phyloP scores from a whole-genome alignment of 2,888 invertebrate genomes.

The Xanthostigma xanthostigma region DNA sequence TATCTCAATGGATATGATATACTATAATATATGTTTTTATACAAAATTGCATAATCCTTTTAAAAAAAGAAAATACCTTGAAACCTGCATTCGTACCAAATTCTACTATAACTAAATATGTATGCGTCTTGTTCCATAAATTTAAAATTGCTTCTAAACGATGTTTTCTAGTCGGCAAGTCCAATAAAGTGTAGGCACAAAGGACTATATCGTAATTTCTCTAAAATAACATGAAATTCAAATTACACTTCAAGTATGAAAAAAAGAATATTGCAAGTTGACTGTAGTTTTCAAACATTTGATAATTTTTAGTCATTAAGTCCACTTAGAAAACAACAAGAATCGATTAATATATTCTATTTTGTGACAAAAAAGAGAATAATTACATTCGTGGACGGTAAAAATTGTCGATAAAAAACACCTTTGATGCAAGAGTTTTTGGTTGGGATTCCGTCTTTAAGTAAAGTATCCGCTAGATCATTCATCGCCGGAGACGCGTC shows the following conservation, averaged over 20 bases:
- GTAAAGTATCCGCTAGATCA: constrained; percentile 56
- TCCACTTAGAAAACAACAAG: neutral
- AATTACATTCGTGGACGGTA: constrained; percentile 48
- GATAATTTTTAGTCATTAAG: no score
- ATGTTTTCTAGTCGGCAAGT: constrained; percentile 49
- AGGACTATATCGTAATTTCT: constrained; percentile 65
- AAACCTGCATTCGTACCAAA: constrained; percentile 73
- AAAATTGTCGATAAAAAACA: constrained; percentile 64
- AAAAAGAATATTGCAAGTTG: constrained; percentile 12
- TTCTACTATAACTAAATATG: constrained; percentile 72
- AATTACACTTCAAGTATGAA: constrained; percentile 5
- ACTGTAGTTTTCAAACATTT: neutral
- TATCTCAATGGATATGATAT: no score
- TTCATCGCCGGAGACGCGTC: constrained; percentile 73
- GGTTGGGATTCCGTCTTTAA: constrained; percentile 49
- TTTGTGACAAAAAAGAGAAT: neutral
- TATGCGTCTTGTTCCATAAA: constrained; percentile 74
- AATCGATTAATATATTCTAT: neutral
- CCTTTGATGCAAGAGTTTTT: constrained; percentile 41
- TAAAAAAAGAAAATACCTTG: constrained; percentile 28
- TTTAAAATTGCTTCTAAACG: constrained; percentile 56
- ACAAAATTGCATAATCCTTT: no score
- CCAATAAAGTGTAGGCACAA: constrained; percentile 66
- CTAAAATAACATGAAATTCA: constrained; percentile 23
- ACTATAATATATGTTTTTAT: no score